Evolutionary conservation across 2,888 invertebrate genomes (phyloP), one percentile per base, ranked within the genome.

Genomic region (Amiota minor): DNA sequence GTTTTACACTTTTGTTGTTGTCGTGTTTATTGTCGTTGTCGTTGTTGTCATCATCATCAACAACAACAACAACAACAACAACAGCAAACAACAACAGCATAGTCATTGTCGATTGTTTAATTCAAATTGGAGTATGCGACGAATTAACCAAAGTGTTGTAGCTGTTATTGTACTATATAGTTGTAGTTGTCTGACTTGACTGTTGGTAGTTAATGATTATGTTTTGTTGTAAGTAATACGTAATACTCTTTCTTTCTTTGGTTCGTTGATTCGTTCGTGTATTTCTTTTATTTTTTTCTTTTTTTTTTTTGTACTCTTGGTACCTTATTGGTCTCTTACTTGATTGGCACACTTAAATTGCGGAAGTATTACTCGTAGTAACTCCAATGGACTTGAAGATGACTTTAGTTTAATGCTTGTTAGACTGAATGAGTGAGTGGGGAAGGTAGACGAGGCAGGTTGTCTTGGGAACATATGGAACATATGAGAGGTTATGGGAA

Each of bases 101-200:
- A 59, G 59, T 59, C 59, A 59, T 20, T 80, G 82, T 78, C 84
- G 82, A 83, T 83, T 84, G 84, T 83, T 83, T 84, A 84, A 83
- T 84, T 83, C 84, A 84, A 84, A 84, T 83, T 78, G 78, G 76
- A 78, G 82, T 77, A 68, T 23, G 23, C 50, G 49, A 23, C 50
- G 50, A 16, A 68, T 68, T 68, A 62, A 14, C 14, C 53, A 49
- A 68, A 68, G 67, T 14, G 67, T 68, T 16, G 49, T 65, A 9
- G 47, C 2, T 62, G 35, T 35, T 35, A 35, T 35, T 35, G 35
- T 35, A 35, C 35, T 4, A 35, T 35, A 35, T 9, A 59, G 49
- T 35, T 45, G 62, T 35, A n/a, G 23, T 16, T 62, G 45, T 14
- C 6, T 35, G 10, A 23, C 59, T 59, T 59, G 59, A 20, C 16